Base-by-base conservation (phyloP, 1,140 invertebrate species). In the Mercenaria mercenaria region DNA sequence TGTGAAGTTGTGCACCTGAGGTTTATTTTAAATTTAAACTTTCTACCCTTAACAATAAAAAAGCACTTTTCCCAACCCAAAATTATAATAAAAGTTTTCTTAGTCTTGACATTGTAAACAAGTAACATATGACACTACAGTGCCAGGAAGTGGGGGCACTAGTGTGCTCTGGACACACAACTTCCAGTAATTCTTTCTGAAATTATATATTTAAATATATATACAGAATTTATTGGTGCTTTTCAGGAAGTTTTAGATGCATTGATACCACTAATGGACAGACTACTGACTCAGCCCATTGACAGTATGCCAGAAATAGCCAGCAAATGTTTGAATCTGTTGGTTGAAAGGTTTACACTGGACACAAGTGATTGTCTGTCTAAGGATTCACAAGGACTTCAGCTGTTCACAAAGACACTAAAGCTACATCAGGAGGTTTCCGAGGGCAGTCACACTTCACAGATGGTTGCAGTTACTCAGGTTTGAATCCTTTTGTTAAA, bases 191-290 rank as follows among this genome's bases (percentile, higher is more conserved):
- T n/a, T n/a, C n/a, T n/a, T n/a, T n/a, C n/a, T n/a, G n/a, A n/a
- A n/a, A n/a, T n/a, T n/a, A n/a, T n/a, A n/a, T n/a, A n/a, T n/a
- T n/a, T n/a, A n/a, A n/a, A n/a, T n/a, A n/a, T n/a, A n/a, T n/a
- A n/a, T n/a, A n/a, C n/a, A n/a, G n/a, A n/a, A n/a, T n/a, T 47
- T 47, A 15, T 47, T 47, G 6, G 43, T 72, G 32, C 2, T 72
- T 67, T 91, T 15, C 64, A 92, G 91, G 88, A 90, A 80, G 39
- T 90, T 32, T 79, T 92, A 18, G n/a, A 64, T 18, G 37, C 59
- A 18, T 32, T 90, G 10, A 32, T 88, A n/a, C 90, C 90, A 0
- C 52, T 92, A 8, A 74, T 92, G 84, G 50, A 32, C 0, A 43
- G 72, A 26, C 41, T 90, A 8, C 29, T 92, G 29, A 11, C 64